phyloP scores from a whole-genome alignment of 2,888 invertebrate species.

The Stenodema calcarata region DNA sequence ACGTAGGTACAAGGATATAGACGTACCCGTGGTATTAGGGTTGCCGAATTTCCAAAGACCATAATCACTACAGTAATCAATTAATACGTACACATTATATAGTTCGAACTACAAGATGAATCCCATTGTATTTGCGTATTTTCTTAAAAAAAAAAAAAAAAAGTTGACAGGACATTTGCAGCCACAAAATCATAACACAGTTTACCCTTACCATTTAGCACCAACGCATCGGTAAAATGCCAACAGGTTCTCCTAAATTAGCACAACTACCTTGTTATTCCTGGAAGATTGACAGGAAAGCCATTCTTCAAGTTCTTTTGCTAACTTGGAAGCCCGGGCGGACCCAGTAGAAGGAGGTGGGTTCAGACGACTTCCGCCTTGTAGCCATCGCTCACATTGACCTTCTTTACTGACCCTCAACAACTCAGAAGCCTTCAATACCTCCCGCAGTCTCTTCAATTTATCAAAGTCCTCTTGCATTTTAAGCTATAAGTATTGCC shows the following conservation, averaged over 20 bases:
- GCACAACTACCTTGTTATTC: background rate
- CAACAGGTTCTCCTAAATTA: background rate
- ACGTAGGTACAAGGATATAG: too few species aligned
- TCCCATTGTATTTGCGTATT: too few species aligned
- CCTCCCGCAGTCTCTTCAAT: slow-evolving; percentile 40
- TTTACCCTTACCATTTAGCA: too few species aligned
- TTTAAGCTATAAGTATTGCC: slow-evolving; percentile 1
- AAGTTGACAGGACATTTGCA: too few species aligned
- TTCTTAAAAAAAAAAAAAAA: too few species aligned
- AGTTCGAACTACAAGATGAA: too few species aligned
- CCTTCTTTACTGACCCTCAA: slow-evolving; percentile 22
- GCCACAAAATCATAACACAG: too few species aligned
- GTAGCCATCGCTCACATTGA: background rate
- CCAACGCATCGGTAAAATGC: too few species aligned
- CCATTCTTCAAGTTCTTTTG: background rate
- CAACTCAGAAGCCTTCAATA: slow-evolving; percentile 26
- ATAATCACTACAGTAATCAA: too few species aligned
- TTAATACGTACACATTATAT: too few species aligned
- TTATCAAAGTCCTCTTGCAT: slow-evolving; percentile 38
- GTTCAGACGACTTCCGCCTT: background rate
- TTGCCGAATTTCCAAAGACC: too few species aligned
- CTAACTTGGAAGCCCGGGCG: background rate
- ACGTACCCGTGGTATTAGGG: too few species aligned
- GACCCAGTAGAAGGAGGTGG: background rate
- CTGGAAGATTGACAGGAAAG: background rate